A percentile compares a stretch with the other conserved stretches of the same genome.
Conservation (phyloP, 2,888 invertebrate species). For the Eulithis testata region DNA sequence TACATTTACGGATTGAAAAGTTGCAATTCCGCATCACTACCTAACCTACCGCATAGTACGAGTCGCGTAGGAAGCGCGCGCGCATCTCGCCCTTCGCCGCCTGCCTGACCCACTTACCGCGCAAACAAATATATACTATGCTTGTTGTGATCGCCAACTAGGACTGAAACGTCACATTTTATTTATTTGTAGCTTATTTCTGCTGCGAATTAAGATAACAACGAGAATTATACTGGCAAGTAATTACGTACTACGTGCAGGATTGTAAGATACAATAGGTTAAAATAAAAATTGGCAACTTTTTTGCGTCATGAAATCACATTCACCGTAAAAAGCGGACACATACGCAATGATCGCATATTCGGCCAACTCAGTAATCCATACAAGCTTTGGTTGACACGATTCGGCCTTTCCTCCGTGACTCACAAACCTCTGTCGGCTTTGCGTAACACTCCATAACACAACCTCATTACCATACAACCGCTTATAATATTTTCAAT, state of each 20-base stretch:
- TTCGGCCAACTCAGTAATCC: constrained; percentile 32
- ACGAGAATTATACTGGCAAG: constrained; percentile 5
- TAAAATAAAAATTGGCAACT: constrained; percentile 11
- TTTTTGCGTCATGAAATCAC: background rate
- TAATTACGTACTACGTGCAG: background rate
- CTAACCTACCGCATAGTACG: constrained; percentile 32
- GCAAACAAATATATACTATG: constrained; percentile 51
- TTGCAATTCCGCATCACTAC: constrained; percentile 47
- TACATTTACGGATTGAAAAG: constrained; percentile 25
- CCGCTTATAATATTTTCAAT: constrained; percentile 45
- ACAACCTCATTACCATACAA: constrained; percentile 46
- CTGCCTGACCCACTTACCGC: constrained; percentile 65
- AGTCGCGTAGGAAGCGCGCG: constrained; percentile 64
- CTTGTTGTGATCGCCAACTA: constrained; percentile 45
- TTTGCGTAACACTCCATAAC: constrained; percentile 49
- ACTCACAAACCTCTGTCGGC: constrained; percentile 43
- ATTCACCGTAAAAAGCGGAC: constrained; percentile 13
- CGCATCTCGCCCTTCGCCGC: constrained; percentile 68
- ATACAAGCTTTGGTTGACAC: constrained; percentile 38
- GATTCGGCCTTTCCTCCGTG: constrained; percentile 45
- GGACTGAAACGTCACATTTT: constrained; percentile 31
- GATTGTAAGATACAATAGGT: background rate
- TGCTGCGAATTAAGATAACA: constrained; percentile 8
- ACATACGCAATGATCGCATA: constrained; percentile 32
- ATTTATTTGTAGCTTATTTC: constrained; percentile 20